Evolutionary conservation across 30 jellyfish, hydroid and myxozoan species (phyloP).

Genomic region (Turritopsis dohrnii): DNA sequence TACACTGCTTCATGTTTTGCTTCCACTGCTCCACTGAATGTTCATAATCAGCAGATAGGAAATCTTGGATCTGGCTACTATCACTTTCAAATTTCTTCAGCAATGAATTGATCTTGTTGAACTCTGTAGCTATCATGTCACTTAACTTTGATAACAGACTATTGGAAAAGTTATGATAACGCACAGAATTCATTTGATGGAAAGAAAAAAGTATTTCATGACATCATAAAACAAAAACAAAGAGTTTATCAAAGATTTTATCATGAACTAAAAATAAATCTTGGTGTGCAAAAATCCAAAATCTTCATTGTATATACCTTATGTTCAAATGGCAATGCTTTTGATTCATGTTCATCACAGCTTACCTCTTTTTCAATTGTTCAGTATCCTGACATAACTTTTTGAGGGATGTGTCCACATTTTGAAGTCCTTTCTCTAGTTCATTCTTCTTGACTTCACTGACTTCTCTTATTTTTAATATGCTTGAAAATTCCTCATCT

Average conservation of each 20-base stretch:
- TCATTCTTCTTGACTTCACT: background rate
- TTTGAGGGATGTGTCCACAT: background rate
- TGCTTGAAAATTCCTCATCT: background rate
- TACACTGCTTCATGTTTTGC: background rate
- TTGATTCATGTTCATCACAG: background rate
- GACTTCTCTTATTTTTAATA: background rate
- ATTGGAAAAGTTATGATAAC: background rate
- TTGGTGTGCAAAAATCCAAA: too few relatives aligned
- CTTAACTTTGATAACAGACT: background rate
- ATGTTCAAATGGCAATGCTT: background rate
- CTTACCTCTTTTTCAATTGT: slow-evolving; percentile 9
- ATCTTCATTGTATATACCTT: too few relatives aligned
- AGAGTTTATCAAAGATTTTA: too few relatives aligned
- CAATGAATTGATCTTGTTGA: background rate
- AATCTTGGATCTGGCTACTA: background rate
- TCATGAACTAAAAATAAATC: too few relatives aligned
- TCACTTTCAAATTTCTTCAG: background rate
- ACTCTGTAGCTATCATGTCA: background rate
- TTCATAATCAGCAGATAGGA: background rate
- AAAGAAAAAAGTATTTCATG: background rate
- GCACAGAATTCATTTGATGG: background rate
- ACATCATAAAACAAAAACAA: background rate
- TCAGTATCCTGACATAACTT: background rate
- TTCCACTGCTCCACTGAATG: background rate
- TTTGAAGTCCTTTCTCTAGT: background rate